These are phyloP conservation scores for Patella ulyssiponensis DNA, from an alignment of 2,888 invertebrate genomes.

Conservation along the genomic window DNA sequence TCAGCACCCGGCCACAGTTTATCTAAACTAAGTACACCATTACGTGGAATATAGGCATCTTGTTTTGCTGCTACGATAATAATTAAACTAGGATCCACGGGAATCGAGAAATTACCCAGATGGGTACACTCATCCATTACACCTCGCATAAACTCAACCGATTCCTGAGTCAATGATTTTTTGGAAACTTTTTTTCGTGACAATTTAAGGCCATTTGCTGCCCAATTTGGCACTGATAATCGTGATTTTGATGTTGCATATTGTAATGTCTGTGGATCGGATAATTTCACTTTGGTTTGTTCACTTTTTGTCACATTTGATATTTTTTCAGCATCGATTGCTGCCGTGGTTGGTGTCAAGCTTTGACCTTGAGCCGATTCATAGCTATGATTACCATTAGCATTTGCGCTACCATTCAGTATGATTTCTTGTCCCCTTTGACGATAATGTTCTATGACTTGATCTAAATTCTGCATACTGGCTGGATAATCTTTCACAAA, in stretches of 20 bases:
- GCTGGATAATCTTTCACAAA: slow-evolving; percentile 40
- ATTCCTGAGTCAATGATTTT: slow-evolving; percentile 75
- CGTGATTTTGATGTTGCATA: slow-evolving; percentile 35
- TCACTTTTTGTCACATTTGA: too few relatives aligned
- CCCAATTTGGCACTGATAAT: slow-evolving; percentile 16
- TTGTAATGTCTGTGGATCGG: slow-evolving; percentile 25
- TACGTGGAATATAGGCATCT: slow-evolving; percentile 88
- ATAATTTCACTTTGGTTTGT: too few relatives aligned
- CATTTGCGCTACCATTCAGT: too few relatives aligned
- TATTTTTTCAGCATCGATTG: too few relatives aligned
- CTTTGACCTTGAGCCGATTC: too few relatives aligned
- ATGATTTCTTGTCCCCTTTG: too few relatives aligned
- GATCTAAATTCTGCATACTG: not conserved
- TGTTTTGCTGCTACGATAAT: slow-evolving; percentile 91
- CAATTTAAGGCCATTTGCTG: not conserved
- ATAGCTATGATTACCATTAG: too few relatives aligned
- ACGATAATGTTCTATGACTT: too few relatives aligned
- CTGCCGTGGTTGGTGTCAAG: too few relatives aligned
- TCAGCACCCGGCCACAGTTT: slow-evolving; percentile 95
- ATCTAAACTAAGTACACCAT: slow-evolving; percentile 85
- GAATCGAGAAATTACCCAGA: slow-evolving; percentile 89
- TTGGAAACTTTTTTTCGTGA: not conserved
- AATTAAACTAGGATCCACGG: slow-evolving; percentile 88
- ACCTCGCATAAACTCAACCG: slow-evolving; percentile 93
- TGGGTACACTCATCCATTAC: slow-evolving; percentile 99